These are phyloP conservation scores for Acanthaster planci DNA, from an alignment of 35 echinoderm and acorn worm species.

Conservation along the genomic window DNA sequence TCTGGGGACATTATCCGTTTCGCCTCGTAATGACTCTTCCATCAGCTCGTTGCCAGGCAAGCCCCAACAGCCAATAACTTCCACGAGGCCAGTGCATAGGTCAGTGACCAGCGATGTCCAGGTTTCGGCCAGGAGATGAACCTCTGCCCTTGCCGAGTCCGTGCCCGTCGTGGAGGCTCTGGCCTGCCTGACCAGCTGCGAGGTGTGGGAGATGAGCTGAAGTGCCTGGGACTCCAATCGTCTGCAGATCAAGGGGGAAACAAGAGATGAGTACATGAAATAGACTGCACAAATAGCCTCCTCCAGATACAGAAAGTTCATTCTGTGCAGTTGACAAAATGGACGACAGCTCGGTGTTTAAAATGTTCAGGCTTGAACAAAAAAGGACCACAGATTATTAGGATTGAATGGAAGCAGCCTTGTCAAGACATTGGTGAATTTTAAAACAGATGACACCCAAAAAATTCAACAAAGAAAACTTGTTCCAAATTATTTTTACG, in stretches of 20 bases:
- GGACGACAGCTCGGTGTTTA: no score
- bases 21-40: constrained; percentile 25
- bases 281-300: no score
- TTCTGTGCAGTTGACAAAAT: no score
- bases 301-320: no score
- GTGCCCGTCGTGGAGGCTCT: constrained; percentile 18
- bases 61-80: constrained; percentile 46
- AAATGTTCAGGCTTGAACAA: no score
- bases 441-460: no score
- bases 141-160: constrained; percentile 48
- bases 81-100: constrained; percentile 16
- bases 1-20: constrained; percentile 33
- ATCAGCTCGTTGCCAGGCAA: constrained; percentile 17
- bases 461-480: no score
- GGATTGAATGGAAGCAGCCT: no score
- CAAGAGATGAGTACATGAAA: background rate
- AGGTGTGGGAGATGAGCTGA: constrained; percentile 19
- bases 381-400: no score
- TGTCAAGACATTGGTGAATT: no score
- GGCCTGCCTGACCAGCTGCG: constrained; percentile 22
- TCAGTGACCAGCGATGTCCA: constrained; percentile 45
- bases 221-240: constrained; percentile 10
- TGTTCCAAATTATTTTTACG: no score
- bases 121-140: constrained; percentile 51
- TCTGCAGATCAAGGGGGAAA: background rate